These are phyloP conservation scores for Drusus annulatus DNA, from an alignment of 1,140 invertebrate species.

Conservation along the genomic window DNA sequence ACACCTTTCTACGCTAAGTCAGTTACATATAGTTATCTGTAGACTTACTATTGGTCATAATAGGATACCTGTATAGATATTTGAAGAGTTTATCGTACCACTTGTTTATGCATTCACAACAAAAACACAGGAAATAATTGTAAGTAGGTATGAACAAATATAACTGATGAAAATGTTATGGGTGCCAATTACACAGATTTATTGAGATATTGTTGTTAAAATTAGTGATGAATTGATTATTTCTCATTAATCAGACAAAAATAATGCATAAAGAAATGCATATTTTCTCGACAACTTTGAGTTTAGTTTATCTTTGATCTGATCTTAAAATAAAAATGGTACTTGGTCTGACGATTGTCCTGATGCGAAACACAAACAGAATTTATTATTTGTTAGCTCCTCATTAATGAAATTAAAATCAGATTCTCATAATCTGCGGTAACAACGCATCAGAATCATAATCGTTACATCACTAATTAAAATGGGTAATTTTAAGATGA, in stretches of 20 bases:
- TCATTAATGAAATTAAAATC: too few species aligned
- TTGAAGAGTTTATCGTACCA: too few species aligned
- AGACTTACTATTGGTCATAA: neutral
- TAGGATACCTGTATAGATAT: neutral
- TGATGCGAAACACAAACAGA: too few species aligned
- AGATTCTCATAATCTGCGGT: too few species aligned
- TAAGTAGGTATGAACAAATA: neutral
- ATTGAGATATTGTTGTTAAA: neutral
- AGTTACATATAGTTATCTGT: conserved; percentile 20
- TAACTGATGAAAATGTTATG: neutral
- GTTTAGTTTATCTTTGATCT: too few species aligned
- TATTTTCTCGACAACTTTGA: too few species aligned
- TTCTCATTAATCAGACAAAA: too few species aligned
- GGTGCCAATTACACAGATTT: neutral
- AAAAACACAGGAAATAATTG: neutral
- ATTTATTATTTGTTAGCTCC: too few species aligned
- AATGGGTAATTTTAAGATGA: too few species aligned
- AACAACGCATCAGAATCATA: neutral
- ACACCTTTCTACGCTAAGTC: conserved; percentile 1
- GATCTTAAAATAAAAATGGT: too few species aligned
- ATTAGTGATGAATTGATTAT: neutral
- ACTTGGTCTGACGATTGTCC: too few species aligned
- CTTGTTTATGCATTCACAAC: neutral
- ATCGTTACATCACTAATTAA: neutral
- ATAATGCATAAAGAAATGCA: too few species aligned